These are phyloP conservation scores for Lochmaea crataegi DNA, from an alignment of 2,888 invertebrate species.

Conservation along the genomic window DNA sequence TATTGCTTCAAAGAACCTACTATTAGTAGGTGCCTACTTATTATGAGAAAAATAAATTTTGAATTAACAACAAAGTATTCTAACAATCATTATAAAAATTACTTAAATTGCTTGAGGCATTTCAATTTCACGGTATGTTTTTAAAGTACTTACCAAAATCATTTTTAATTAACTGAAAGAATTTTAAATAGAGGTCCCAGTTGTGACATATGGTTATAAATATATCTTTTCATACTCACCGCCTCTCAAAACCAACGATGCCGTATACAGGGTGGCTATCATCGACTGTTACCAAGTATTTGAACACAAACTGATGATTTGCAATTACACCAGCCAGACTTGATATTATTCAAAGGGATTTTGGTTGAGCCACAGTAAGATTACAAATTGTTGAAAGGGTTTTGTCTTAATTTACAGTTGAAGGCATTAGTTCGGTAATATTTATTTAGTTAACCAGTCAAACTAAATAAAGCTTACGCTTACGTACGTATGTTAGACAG, in stretches of 20 bases:
- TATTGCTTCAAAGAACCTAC: not conserved
- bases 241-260: conserved; percentile 19
- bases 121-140: conserved; percentile 17
- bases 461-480: too few species aligned
- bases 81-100: conserved; percentile 10
- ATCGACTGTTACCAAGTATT: not conserved
- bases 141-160: conserved; percentile 16
- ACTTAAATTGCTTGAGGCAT: not conserved
- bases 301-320: too few species aligned
- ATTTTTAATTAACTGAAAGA: conserved; percentile 48
- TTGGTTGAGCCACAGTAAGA: too few species aligned
- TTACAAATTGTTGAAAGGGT: too few species aligned
- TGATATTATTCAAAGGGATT: too few species aligned
- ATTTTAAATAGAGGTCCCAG: conserved; percentile 47
- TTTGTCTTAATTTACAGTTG: too few species aligned
- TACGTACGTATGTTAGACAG: too few species aligned
- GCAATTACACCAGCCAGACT: too few species aligned
- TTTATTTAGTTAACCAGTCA: too few species aligned
- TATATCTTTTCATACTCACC: conserved; percentile 46
- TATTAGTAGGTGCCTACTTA: not conserved
- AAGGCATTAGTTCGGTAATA: too few species aligned
- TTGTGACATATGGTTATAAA: conserved; percentile 57
- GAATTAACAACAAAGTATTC: not conserved
- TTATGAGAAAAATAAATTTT: not conserved
- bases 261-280: conserved; percentile 2